Evolutionary conservation across 1,140 invertebrate genomes (phyloP).

Genomic region (Conus ventricosus): DNA sequence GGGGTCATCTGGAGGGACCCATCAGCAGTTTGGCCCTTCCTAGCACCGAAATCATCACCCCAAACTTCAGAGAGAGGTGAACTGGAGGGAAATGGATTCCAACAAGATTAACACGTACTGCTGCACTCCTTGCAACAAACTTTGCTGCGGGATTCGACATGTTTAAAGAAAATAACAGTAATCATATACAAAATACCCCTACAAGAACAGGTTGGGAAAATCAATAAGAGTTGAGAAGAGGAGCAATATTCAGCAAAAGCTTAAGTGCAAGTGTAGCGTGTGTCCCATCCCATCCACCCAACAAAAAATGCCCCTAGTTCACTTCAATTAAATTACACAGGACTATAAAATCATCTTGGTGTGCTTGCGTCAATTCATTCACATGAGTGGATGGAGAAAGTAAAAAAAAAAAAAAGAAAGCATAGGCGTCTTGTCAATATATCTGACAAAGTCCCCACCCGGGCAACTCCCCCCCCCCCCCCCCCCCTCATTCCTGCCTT

Average conservation of each 20-base stretch:
- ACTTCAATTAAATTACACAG: too few relatives aligned
- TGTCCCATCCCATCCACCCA: not conserved
- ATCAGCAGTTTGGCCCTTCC: not conserved
- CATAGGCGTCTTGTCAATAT: too few relatives aligned
- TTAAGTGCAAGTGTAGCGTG: not conserved
- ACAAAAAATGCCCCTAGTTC: not conserved
- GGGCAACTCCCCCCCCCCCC: too few relatives aligned
- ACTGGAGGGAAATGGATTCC: not conserved
- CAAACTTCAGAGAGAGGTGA: not conserved
- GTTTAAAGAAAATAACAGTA: not conserved
- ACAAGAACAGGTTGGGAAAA: not conserved
- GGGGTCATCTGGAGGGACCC: not conserved
- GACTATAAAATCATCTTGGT: too few relatives aligned
- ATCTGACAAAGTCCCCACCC: too few relatives aligned
- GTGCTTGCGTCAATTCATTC: too few relatives aligned
- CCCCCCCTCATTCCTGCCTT: too few relatives aligned
- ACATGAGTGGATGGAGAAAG: not conserved
- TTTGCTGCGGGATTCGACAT: not conserved
- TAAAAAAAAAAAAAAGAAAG: not conserved
- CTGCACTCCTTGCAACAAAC: not conserved
- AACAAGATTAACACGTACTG: not conserved
- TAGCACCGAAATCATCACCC: not conserved
- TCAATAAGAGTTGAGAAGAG: not conserved
- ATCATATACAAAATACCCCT: not conserved
- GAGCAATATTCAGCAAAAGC: not conserved